Evolutionary conservation across 2,888 invertebrate genomes (phyloP).

Genomic region (Spodoptera exigua): DNA sequence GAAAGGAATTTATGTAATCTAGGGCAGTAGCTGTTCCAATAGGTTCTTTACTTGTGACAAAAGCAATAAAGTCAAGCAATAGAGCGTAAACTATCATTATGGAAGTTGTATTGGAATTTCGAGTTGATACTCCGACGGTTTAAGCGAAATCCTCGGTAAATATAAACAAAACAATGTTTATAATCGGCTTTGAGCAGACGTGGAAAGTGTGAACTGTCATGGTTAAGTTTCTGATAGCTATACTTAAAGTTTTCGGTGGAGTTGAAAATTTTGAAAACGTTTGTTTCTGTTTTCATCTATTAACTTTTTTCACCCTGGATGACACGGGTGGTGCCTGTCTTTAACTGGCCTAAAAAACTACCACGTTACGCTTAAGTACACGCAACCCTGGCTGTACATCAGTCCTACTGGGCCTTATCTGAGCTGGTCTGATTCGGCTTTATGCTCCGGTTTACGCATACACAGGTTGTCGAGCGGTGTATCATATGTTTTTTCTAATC

Average conservation of each 20-base stretch:
- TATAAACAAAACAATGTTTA: slow-evolving; percentile 10
- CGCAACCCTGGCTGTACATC: too few species aligned
- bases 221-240: slow-evolving; percentile 7
- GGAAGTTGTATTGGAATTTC: slow-evolving; percentile 28
- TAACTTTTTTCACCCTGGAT: too few species aligned
- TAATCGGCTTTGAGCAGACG: slow-evolving; percentile 18
- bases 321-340: too few species aligned
- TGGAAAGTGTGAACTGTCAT: slow-evolving; percentile 2
- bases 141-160: slow-evolving; percentile 14
- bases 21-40: slow-evolving; percentile 14
- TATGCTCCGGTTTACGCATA: too few species aligned
- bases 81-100: slow-evolving; percentile 38
- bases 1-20: slow-evolving; percentile 36
- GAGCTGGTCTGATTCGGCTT: too few species aligned
- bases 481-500: too few species aligned
- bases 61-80: slow-evolving; percentile 45
- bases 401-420: too few species aligned
- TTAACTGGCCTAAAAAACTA: too few species aligned
- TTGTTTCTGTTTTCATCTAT: too few species aligned
- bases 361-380: too few species aligned
- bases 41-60: slow-evolving; percentile 37
- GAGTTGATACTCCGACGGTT: slow-evolving; percentile 2
- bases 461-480: too few species aligned
- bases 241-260: neutral
- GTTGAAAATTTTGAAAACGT: neutral